Percentiles rank a stretch among this genome's conserved stretches.
These are phyloP conservation scores for Drosophila kuntzei DNA, from an alignment of 2,888 invertebrate genomes.

Conservation along the genomic window DNA sequence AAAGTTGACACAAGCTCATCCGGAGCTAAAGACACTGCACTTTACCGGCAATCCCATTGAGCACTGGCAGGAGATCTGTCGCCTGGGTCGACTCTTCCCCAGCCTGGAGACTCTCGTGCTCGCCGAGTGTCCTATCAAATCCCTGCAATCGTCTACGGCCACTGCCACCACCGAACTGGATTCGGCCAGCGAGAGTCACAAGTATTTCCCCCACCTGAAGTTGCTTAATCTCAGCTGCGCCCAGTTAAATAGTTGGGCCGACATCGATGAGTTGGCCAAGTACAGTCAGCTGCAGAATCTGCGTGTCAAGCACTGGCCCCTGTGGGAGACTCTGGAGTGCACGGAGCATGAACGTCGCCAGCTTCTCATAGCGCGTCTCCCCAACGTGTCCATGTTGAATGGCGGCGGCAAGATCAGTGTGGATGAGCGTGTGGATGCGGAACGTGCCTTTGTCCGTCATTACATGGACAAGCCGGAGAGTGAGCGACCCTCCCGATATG, in stretches of 20 bases:
- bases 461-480: conserved; percentile 95
- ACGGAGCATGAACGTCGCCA: conserved; percentile 96
- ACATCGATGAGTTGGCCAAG: conserved; percentile 93
- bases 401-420: conserved; percentile 94
- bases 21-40: conserved; percentile 91
- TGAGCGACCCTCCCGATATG: conserved; percentile 90
- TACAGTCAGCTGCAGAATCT: conserved; percentile 94
- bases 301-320: conserved; percentile 90
- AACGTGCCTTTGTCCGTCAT: conserved; percentile 96
- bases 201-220: conserved; percentile 86
- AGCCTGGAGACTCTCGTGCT: conserved; percentile 93
- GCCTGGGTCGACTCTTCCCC: conserved; percentile 94
- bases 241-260: conserved; percentile 93
- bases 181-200: conserved; percentile 82
- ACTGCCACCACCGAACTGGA: conserved; percentile 87
- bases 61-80: conserved; percentile 93
- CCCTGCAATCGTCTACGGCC: conserved; percentile 82
- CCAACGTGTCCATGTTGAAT: conserved; percentile 93
- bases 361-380: conserved; percentile 94
- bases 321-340: conserved; percentile 92
- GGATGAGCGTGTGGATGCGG: conserved; percentile 96
- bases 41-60: conserved; percentile 95
- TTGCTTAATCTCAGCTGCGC: conserved; percentile 95
- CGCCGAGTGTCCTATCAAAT: conserved; percentile 93
- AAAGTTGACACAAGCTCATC: conserved; percentile 86